These are phyloP conservation scores for Bubo blakistoni DNA, from an alignment of 2,113 vertebrate genomes.

Conservation along the genomic window DNA sequence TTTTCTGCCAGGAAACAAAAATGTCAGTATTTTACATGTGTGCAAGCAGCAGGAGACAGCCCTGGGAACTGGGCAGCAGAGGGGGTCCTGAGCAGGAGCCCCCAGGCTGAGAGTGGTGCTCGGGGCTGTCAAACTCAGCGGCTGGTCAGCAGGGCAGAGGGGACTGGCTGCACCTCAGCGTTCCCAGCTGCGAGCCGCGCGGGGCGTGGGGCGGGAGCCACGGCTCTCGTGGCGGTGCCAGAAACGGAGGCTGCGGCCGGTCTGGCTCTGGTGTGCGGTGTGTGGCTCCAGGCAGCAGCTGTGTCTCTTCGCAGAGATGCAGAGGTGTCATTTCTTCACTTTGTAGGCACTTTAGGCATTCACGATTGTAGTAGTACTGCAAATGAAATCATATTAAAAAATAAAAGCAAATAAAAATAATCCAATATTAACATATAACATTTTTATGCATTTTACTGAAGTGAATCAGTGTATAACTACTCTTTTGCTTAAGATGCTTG, in stretches of 20 bases:
- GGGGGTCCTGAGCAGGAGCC: neutral
- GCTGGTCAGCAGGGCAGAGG: neutral
- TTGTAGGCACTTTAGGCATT: neutral
- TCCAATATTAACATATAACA: neutral
- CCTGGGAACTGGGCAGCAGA: neutral
- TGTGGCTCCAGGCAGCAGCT: neutral
- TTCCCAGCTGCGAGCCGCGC: neutral
- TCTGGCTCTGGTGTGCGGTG: neutral
- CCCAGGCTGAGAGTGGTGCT: fast-evolving
- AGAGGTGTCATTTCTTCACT: neutral
- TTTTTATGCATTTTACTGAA: neutral
- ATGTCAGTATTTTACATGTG: fast-evolving
- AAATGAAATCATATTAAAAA: neutral
- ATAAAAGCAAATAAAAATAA: neutral
- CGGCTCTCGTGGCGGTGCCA: neutral
- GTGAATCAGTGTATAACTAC: neutral
- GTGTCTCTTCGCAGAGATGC: neutral
- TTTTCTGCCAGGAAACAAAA: neutral
- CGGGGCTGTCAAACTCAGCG: neutral
- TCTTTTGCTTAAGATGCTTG: neutral
- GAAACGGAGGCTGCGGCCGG: neutral
- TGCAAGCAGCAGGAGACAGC: neutral
- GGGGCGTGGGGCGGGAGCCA: neutral
- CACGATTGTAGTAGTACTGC: neutral
- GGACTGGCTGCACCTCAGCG: neutral